phyloP scores from a whole-genome alignment of 2,113 vertebrate species.

The Pithys albifrons region DNA sequence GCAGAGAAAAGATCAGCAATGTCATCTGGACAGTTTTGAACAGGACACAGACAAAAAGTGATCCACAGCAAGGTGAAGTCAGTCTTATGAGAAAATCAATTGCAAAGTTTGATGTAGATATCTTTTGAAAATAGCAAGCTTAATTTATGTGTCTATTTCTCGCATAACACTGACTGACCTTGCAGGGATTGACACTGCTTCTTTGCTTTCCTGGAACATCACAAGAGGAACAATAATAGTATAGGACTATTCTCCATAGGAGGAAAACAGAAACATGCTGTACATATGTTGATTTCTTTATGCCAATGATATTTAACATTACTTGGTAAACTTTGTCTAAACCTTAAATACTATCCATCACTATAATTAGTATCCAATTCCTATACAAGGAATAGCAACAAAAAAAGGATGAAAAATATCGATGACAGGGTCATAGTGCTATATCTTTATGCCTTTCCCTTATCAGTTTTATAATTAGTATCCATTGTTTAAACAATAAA shows the following conservation, averaged over 20 bases:
- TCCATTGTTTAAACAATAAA: neutral
- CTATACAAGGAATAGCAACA: fast-evolving
- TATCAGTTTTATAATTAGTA: neutral
- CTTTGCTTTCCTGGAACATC: neutral
- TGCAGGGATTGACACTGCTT: neutral
- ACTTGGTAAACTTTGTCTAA: neutral
- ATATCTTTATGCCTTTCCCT: neutral
- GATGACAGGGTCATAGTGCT: neutral
- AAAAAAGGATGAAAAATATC: neutral
- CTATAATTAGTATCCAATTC: neutral
- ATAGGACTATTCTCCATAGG: neutral
- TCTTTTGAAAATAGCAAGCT: neutral
- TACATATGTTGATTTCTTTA: neutral
- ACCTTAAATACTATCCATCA: neutral
- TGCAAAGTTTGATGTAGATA: neutral
- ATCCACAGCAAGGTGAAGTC: neutral
- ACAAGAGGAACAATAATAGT: neutral
- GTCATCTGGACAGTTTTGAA: neutral
- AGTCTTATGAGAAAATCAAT: neutral
- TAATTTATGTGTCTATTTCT: neutral
- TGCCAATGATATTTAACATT: neutral
- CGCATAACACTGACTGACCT: neutral
- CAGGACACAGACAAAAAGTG: neutral
- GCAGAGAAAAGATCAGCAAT: neutral
- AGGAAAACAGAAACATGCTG: neutral